Base-by-base conservation (phyloP, 2,797 vertebrate genomes). In the Megalops cyprinoides region DNA sequence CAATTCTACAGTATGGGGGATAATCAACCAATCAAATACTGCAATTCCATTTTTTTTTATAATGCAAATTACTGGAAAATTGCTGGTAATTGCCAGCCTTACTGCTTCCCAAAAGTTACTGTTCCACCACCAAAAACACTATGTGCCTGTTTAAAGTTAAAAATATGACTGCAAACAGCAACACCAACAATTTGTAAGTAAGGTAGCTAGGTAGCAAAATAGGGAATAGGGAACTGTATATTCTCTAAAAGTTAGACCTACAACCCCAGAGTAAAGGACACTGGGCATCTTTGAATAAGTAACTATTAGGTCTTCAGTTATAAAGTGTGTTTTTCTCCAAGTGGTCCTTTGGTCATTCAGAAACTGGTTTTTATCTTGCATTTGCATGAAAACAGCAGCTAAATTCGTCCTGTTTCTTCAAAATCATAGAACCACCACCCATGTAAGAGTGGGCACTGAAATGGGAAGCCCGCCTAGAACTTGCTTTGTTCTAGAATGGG, bases 31-130 rank as follows among this genome's bases (percentile, higher is more conserved):
- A 37, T 31, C 15, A 15, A 34, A 34, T 65, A 28, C 60, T 65
- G 60, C 31, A 65, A 65, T 65, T 65, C 60, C 12, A 34, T 65
- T 65, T 65, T 65, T 65, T 14, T 34, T 65, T n/a, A n/a, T n/a
- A n/a, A 4, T 37, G 31, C 12, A 65, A 65, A 65, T 65, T 65
- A 60, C 60, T 65, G 60, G 31, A 34, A 65, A 65, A 65, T 65
- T 65, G 31, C 31, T 65, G 60, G 31, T 65, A 65, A 65, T 65
- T 65, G n/a, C 10, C n/a, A 7, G n/a, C 56, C 25, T 65, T 31
- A 3, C 4, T 65, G 31, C 60, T 65, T 65, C 31, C 28, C 60
- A 65, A 37, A 65, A 65, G 37, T 31, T 31, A 15, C 3, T 14
- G 58, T 14, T 15, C 60, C 31, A 6, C 60, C 60, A 65, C 2